Percentiles rank a stretch among this genome's conserved stretches.
Evolutionary conservation across 2,113 vertebrate species (phyloP).

Genomic region (Oncorhynchus kisutch): DNA sequence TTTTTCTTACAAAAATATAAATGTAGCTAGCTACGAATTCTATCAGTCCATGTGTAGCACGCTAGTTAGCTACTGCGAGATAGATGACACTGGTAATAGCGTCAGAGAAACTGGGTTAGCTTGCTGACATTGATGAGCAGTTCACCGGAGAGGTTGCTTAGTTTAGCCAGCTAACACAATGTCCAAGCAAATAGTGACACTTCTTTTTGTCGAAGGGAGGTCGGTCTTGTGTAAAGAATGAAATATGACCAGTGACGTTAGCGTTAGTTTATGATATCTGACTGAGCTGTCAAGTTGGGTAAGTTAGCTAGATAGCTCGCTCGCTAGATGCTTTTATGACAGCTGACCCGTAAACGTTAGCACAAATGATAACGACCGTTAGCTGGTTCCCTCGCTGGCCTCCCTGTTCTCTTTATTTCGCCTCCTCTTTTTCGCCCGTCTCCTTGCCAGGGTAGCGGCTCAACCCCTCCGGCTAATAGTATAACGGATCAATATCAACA

Average conservation of each 20-base stretch:
- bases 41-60: not conserved
- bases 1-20: slow-evolving; percentile 32
- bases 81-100: not conserved
- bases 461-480: slow-evolving; percentile 44
- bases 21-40: slow-evolving; percentile 9
- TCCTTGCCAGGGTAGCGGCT: slow-evolving; percentile 51
- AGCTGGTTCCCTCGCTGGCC: slow-evolving; percentile 63
- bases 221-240: not conserved
- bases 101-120: not conserved
- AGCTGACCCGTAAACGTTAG: not conserved
- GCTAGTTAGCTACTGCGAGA: not conserved
- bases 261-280: not conserved
- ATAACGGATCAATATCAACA: slow-evolving; percentile 29
- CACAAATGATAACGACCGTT: slow-evolving; percentile 39
- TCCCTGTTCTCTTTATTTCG: slow-evolving; percentile 59
- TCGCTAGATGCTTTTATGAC: not conserved
- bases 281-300: not conserved
- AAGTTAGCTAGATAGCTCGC: not conserved
- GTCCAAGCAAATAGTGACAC: not conserved
- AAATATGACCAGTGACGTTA: not conserved
- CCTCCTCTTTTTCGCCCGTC: slow-evolving; percentile 58
- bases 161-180: not conserved
- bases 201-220: not conserved
- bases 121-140: not conserved
- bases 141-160: not conserved